These are phyloP conservation scores for Cygnus olor DNA, from an alignment of 2,797 vertebrate genomes.

Conservation along the genomic window DNA sequence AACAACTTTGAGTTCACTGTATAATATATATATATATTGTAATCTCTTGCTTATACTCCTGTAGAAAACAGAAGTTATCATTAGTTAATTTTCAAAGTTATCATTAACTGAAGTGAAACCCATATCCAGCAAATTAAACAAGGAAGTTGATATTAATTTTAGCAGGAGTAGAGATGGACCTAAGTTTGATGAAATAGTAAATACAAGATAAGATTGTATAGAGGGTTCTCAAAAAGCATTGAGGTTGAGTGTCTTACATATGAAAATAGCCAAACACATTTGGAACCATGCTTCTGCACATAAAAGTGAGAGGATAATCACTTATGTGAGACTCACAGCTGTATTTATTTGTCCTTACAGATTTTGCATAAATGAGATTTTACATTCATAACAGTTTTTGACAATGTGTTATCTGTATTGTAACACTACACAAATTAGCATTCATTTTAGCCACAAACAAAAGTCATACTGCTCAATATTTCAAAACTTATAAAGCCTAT, in stretches of 20 bases:
- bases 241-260: background rate
- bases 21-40: background rate
- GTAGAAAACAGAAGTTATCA: background rate
- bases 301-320: background rate
- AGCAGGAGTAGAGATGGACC: background rate
- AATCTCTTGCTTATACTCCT: background rate
- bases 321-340: background rate
- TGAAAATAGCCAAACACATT: background rate
- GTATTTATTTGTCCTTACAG: conserved; percentile 10
- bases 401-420: conserved; percentile 55
- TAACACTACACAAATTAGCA: conserved; percentile 31
- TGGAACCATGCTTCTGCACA: background rate
- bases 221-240: background rate
- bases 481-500: conserved; percentile 52
- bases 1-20: too few species aligned
- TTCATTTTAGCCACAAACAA: conserved; percentile 54
- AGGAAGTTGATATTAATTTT: background rate
- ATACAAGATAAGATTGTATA: background rate
- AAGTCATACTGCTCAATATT: conserved; percentile 54
- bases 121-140: background rate
- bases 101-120: background rate
- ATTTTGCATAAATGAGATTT: conserved; percentile 33
- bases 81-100: background rate
- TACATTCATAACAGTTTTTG: conserved; percentile 38
- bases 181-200: background rate